Conservation (phyloP, 2,113 vertebrate genomes). For the Ondatra zibethicus region DNA sequence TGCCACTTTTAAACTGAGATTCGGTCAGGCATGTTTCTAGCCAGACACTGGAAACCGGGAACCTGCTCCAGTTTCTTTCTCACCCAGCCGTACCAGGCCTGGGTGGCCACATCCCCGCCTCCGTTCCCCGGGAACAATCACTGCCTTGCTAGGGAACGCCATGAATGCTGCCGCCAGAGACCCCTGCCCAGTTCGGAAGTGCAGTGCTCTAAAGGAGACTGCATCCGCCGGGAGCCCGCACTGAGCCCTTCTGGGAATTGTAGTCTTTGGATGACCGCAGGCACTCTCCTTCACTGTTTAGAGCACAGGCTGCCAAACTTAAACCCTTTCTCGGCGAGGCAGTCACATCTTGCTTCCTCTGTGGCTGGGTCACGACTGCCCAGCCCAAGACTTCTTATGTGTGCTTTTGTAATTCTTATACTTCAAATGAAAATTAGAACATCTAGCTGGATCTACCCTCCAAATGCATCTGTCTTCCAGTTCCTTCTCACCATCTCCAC, state of each 20-base stretch:
- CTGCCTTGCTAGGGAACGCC: slow-evolving; percentile 80
- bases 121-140: slow-evolving; percentile 87
- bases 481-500: too few species aligned
- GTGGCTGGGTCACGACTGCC: too few species aligned
- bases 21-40: slow-evolving; percentile 85
- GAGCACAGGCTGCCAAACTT: too few species aligned
- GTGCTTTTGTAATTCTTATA: neutral
- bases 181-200: too few species aligned
- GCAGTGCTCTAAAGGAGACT: fast-evolving
- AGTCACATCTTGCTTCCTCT: too few species aligned
- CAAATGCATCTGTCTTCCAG: too few species aligned
- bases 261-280: neutral
- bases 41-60: slow-evolving; percentile 79
- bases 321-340: neutral
- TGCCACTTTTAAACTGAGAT: slow-evolving; percentile 1
- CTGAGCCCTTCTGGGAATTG: neutral
- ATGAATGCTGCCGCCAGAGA: neutral
- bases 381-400: too few species aligned
- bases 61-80: slow-evolving; percentile 85
- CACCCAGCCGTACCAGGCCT: slow-evolving; percentile 89
- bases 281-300: fast-evolving
- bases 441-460: neutral
- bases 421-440: neutral
- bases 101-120: slow-evolving; percentile 81
- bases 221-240: neutral